Evolutionary conservation across 2,888 invertebrate genomes (phyloP).

Genomic region (Xanthia icteritia): DNA sequence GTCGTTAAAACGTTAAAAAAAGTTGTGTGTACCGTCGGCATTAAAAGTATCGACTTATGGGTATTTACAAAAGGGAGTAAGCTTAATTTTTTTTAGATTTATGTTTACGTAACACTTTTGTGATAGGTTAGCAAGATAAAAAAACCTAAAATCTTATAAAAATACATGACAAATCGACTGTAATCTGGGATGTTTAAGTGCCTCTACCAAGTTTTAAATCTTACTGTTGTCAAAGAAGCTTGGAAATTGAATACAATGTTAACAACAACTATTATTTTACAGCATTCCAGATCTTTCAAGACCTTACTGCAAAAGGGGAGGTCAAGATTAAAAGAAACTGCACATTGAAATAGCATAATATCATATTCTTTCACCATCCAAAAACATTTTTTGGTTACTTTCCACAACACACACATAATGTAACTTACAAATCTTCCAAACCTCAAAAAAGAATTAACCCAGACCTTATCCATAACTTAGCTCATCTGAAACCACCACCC

Average conservation of each 20-base stretch:
- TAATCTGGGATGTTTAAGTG: not conserved
- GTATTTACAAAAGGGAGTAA: too few species aligned
- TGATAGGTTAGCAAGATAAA: too few species aligned
- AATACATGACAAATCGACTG: not conserved
- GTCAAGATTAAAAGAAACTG: not conserved
- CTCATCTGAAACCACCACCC: conserved; percentile 39
- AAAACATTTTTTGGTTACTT: not conserved
- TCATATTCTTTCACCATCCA: not conserved
- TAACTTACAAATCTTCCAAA: not conserved
- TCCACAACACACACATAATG: not conserved
- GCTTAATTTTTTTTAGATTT: too few species aligned
- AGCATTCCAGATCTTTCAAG: too few species aligned
- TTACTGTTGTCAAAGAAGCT: not conserved
- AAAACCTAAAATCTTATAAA: not conserved
- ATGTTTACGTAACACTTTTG: too few species aligned
- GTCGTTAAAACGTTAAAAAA: too few species aligned
- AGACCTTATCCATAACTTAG: conserved; percentile 59
- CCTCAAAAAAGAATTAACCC: not conserved
- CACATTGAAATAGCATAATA: not conserved
- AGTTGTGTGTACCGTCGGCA: too few species aligned
- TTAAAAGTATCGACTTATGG: too few species aligned
- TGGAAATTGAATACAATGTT: too few species aligned
- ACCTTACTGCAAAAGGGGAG: not conserved
- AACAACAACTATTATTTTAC: too few species aligned
- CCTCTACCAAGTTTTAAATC: not conserved